A percentile compares a stretch with the other conserved stretches of the same genome.
Conservation (phyloP, 2,888 invertebrate species). For the Melipona beecheii region DNA sequence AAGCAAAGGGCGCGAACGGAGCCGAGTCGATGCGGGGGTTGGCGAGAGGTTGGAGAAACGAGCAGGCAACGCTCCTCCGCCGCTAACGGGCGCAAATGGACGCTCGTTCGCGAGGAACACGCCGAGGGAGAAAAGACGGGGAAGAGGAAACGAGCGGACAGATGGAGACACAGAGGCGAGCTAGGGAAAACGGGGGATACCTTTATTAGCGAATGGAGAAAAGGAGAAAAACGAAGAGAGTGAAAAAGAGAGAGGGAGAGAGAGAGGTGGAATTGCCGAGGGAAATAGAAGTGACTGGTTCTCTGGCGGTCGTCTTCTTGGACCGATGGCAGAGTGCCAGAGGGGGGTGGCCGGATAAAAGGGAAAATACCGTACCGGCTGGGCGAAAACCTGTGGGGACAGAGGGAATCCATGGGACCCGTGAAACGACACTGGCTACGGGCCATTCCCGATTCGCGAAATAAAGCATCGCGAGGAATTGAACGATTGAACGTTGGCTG, state of each 20-base stretch:
- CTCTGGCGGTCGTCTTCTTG: conserved; percentile 57
- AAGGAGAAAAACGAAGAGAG: background rate
- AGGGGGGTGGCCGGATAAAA: conserved; percentile 52
- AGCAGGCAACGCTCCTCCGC: conserved; percentile 37
- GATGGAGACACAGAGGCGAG: conserved; percentile 29
- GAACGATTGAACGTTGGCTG: conserved; percentile 15
- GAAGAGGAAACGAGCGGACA: conserved; percentile 51
- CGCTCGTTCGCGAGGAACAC: conserved; percentile 59
- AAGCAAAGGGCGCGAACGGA: background rate
- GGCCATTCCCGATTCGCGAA: conserved; percentile 64
- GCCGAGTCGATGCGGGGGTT: background rate
- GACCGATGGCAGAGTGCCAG: conserved; percentile 68
- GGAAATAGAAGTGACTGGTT: conserved; percentile 61
- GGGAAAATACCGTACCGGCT: conserved; percentile 45
- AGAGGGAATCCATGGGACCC: conserved; percentile 44
- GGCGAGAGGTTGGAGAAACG: conserved; percentile 5
- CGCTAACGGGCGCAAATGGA: conserved; percentile 64
- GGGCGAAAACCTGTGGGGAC: conserved; percentile 40
- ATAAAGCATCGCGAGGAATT: conserved; percentile 64
- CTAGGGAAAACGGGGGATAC: conserved; percentile 30
- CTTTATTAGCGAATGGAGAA: conserved; percentile 39
- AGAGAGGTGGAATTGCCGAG: background rate
- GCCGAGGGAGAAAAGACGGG: conserved; percentile 41
- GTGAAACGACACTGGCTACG: conserved; percentile 50
- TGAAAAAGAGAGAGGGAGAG: background rate